Evolutionary conservation across 2,113 vertebrate genomes (phyloP), one percentile per base, ranked within the genome.

Genomic region (Bos taurus): DNA sequence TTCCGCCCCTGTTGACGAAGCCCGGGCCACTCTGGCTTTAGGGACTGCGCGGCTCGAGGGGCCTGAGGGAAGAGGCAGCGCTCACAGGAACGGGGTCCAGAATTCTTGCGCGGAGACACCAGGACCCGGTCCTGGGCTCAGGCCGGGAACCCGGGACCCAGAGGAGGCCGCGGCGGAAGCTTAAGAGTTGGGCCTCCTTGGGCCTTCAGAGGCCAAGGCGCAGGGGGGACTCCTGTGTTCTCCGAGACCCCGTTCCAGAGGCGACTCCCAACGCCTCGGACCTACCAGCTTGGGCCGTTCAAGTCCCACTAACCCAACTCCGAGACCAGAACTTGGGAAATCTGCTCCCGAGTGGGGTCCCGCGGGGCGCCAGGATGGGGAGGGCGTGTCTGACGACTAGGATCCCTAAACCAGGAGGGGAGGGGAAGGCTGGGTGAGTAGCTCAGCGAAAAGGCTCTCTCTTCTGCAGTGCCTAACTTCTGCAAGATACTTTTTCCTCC

Each of bases 371-470:
- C 83, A 17, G 71, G 26, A n/a, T 23, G 54, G 90, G 57, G 97
- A 94, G 94, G 94, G 93, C 78, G 94, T 81, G 95, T 97, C 96
- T 74, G 90, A 88, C 4, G 84, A 82, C 60, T 81, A 40, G 15
- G 6, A 77, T n/a, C 46, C 71, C 80, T 25, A 48, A 95, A 56
- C 64, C 26, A 2, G 57, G 89, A 95, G 82, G 60, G 57, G 36
- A 54, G 86, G 54, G n/a, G 36, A 52, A 54, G 56, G 50, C 48
- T 33, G 50, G 1, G 57, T 26, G 71, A 85, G 77, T n/a, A 7
- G 64, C 54, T 40, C 48, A 67, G 33, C 28, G 10, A 36, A 71
- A 91, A 57, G 87, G 82, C 64, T 46, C 40, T 21, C 25, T 50
- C 19, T 62, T 40, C 52, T 3, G 52, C 36, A 36, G 16, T 3